Conservation (phyloP, 2,113 vertebrate genomes). For the Sinocyclocheilus anophthalmus region DNA sequence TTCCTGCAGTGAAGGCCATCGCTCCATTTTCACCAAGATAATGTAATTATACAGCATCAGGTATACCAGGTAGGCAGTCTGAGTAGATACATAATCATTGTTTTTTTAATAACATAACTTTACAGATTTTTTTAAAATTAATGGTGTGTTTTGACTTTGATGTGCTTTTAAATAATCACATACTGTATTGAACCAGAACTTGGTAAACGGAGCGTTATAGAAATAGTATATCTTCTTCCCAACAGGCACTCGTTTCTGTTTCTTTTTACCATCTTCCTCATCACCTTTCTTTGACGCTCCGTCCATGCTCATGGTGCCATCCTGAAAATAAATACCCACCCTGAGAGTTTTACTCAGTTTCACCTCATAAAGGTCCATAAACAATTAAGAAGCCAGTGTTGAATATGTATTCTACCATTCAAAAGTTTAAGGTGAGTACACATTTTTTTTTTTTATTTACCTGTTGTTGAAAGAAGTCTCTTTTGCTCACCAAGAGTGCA, state of each 20-base stretch:
- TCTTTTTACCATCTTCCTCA: conserved; percentile 87
- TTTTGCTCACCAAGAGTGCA: background rate
- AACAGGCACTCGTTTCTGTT: conserved; percentile 86
- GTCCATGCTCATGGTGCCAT: conserved; percentile 77
- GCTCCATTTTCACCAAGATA: conserved; percentile 95
- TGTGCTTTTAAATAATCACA: conserved; percentile 56
- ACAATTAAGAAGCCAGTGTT: no score
- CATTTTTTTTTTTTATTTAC: background rate
- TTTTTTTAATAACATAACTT: background rate
- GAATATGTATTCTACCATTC: background rate
- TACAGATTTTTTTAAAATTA: background rate
- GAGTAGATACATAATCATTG: conserved; percentile 7
- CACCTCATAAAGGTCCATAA: no score
- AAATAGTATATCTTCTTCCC: conserved; percentile 93
- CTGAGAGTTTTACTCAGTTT: background rate
- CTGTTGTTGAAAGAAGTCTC: background rate
- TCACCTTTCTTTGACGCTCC: conserved; percentile 87
- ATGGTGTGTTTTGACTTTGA: background rate
- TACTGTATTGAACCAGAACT: conserved; percentile 99
- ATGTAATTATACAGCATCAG: conserved; percentile 96
- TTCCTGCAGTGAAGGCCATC: conserved; percentile 91
- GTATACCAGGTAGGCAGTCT: conserved; percentile 94
- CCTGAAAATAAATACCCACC: conserved; percentile 73
- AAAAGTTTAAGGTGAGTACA: background rate
- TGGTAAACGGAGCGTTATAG: conserved; percentile 95